Evolutionary conservation across 92 coral and sea anemone species (phyloP).

Genomic region (Epizoanthus scotinus): DNA sequence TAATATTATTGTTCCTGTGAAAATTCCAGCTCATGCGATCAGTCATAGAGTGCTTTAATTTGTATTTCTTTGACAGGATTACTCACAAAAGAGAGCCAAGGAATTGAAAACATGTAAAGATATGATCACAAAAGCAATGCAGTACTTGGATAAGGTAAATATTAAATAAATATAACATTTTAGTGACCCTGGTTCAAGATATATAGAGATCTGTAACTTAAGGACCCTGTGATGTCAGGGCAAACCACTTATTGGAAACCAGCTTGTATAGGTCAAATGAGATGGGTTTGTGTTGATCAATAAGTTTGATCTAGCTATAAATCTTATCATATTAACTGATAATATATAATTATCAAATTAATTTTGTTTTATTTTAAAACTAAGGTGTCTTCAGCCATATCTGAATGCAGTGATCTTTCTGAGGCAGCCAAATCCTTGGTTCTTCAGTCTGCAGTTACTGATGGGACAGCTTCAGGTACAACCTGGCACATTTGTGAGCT

Average conservation of each 20-base stretch:
- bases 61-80: constrained; percentile 35
- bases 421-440: constrained; percentile 27
- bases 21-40: constrained; percentile 13
- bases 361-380: background rate
- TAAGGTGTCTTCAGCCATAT: constrained; percentile 24
- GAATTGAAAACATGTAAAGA: constrained; percentile 49
- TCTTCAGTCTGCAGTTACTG: constrained; percentile 32
- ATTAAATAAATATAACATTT: no score
- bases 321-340: no score
- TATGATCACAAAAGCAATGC: constrained; percentile 49
- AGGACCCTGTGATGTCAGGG: no score
- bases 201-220: no score
- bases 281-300: no score
- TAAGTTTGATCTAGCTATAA: no score
- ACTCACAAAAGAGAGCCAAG: constrained; percentile 38
- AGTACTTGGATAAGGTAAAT: constrained; percentile 49
- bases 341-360: background rate
- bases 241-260: no score
- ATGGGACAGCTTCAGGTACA: constrained; percentile 16
- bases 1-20: background rate
- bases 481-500: no score
- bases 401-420: constrained; percentile 33
- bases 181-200: no score
- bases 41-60: no score
- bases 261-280: no score